Evolutionary conservation across 2,888 invertebrate genomes (phyloP).

Genomic region (Ligdia adustata): DNA sequence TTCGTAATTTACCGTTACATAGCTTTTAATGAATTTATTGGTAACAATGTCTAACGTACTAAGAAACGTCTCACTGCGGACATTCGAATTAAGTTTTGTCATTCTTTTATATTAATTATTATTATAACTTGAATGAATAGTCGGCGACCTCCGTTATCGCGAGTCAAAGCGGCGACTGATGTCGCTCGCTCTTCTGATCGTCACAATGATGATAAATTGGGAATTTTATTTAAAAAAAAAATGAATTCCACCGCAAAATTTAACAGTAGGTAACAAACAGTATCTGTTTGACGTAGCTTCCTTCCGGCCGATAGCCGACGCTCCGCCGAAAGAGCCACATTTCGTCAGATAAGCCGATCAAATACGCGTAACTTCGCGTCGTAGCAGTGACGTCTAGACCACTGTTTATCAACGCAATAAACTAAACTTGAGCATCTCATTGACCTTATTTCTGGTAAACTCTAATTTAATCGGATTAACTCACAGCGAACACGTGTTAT

Average conservation of each 20-base stretch:
- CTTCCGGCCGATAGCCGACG: conserved; percentile 21
- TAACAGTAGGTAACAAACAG: conserved; percentile 9
- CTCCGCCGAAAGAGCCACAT: background rate
- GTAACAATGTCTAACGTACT: conserved; percentile 25
- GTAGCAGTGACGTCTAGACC: background rate
- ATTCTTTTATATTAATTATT: conserved; percentile 69
- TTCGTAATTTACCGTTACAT: conserved; percentile 11
- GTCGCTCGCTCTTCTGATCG: conserved; percentile 26
- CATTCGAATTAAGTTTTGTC: conserved; percentile 36
- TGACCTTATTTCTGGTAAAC: conserved; percentile 13
- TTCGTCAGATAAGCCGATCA: background rate
- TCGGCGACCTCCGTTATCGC: conserved; percentile 62
- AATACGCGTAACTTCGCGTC: background rate
- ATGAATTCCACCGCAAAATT: no score
- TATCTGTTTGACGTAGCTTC: conserved; percentile 26
- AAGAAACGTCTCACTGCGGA: conserved; percentile 15
- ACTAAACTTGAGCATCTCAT: background rate
- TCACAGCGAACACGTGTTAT: conserved; percentile 36
- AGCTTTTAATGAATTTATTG: conserved; percentile 18
- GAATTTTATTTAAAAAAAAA: conserved; percentile 9
- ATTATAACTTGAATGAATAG: conserved; percentile 66
- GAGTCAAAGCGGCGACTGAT: conserved; percentile 45
- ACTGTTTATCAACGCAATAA: background rate
- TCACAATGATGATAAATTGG: conserved; percentile 19
- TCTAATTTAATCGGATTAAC: conserved; percentile 12